phyloP scores from a whole-genome alignment of 2,888 invertebrate species.

The Drosophila antonietae region DNA sequence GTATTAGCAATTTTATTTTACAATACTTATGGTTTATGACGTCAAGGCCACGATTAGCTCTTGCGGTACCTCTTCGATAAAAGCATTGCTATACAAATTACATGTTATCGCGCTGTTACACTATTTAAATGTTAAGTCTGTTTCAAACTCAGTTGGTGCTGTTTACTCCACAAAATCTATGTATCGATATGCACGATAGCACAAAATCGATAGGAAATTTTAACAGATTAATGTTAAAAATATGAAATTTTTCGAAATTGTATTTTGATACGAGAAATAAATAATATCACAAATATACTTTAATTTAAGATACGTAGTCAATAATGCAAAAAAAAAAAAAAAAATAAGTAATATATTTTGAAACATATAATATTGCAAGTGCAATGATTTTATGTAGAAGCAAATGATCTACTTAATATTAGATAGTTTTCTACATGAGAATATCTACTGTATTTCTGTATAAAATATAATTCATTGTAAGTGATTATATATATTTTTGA shows the following conservation, averaged over 20 bases:
- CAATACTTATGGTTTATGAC: background rate
- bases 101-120: conserved; percentile 16
- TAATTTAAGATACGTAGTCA: too few species aligned
- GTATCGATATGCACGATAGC: conserved; percentile 19
- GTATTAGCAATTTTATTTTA: background rate
- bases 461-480: background rate
- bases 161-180: background rate
- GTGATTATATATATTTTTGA: background rate
- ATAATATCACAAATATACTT: background rate
- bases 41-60: background rate
- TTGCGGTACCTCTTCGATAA: conserved; percentile 14
- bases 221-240: conserved; percentile 9
- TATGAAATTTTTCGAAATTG: background rate
- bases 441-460: too few species aligned
- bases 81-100: background rate
- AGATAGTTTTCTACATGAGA: background rate
- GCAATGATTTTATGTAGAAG: background rate
- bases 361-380: background rate
- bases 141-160: conserved; percentile 1
- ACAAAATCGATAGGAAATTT: background rate
- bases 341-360: too few species aligned
- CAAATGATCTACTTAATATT: background rate
- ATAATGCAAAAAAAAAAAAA: background rate
- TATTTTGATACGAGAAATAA: background rate
- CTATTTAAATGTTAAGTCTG: background rate